Base-by-base conservation (phyloP, 1,140 invertebrate genomes). In the Oedothorax gibbosus region DNA sequence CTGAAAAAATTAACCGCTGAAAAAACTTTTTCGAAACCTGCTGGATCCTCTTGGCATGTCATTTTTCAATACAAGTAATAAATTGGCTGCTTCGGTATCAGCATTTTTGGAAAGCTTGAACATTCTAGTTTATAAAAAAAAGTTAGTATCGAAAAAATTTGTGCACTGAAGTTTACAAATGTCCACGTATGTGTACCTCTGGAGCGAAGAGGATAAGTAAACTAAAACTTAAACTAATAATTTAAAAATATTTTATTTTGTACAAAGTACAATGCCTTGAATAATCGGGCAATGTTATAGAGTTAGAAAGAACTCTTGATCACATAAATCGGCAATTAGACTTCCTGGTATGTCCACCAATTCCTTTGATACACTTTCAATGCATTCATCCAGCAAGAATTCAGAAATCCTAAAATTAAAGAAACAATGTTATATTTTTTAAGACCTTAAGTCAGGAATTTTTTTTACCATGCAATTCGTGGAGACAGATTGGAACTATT, bases 301-400 rank as follows among this genome's bases (percentile, higher is more conserved):
- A 57, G 72, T 57, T 14, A 51, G 21, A 12, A 75, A 11, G 50
- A 79, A 79, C 68, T 79, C 77, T 68, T 79, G 77, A 35, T 79
- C 50, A 79, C 68, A 79, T 51, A 79, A 35, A 54, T 68, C 77
- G 20, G 64, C 12, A 14, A 79, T 79, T 56, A 79, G 56, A 21
- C 49, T 21, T 20, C 18, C 14, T 15, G 77, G 77, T 0, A 79
- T 64, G 56, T 79, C 77, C 21, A 54, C n/a, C 7, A 79, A 21
- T 35, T 79, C 77, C 5, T 79, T 8, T 8, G 18, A 54, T 21
- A 79, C n/a, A 66, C 68, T 65, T 14, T n/a, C 14, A 12, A 79
- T 66, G 53, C 77, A 79, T 50, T 79, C 77, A 56, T 79, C 77
- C 54, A 79, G 35, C 35, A 79, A 66, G 5, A 65, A 79, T 68